Evolutionary conservation across 1,140 invertebrate genomes (phyloP).

Genomic region (Littorina saxatilis): DNA sequence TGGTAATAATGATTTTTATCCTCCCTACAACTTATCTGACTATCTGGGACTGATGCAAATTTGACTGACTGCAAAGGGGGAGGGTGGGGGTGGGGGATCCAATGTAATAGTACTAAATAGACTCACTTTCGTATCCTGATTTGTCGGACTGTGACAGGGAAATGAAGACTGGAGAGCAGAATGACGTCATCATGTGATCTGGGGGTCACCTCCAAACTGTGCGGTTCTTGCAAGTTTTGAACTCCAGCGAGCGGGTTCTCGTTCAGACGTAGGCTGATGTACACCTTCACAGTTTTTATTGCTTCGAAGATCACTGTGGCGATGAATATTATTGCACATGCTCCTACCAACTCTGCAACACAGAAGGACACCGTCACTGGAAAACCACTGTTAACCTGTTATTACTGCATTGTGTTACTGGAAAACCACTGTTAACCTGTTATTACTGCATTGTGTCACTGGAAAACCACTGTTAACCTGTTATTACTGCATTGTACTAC

Average conservation of each 20-base stretch:
- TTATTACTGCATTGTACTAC: background rate
- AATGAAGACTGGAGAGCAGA: slow-evolving; percentile 20
- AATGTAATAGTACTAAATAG: too few relatives aligned
- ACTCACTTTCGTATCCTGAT: slow-evolving; percentile 15
- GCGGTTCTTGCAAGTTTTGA: background rate
- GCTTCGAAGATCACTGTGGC: slow-evolving; percentile 45
- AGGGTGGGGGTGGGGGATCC: too few relatives aligned
- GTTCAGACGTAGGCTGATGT: slow-evolving; percentile 39
- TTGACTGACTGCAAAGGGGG: too few relatives aligned
- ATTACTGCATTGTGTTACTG: too few relatives aligned
- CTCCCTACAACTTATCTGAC: too few relatives aligned
- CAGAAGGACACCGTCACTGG: background rate
- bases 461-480: too few relatives aligned
- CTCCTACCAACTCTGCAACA: slow-evolving; percentile 42
- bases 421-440: too few relatives aligned
- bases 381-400: background rate
- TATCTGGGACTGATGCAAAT: too few relatives aligned
- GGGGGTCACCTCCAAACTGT: background rate
- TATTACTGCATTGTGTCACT: too few relatives aligned
- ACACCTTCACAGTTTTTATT: slow-evolving; percentile 46
- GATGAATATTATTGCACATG: slow-evolving; percentile 34
- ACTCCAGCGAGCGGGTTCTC: slow-evolving; percentile 51
- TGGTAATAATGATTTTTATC: too few relatives aligned
- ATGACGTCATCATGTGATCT: slow-evolving; percentile 2
- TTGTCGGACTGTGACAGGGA: background rate